Evolutionary conservation across 2,888 invertebrate genomes (phyloP).

Genomic region (Melanargia galathea): DNA sequence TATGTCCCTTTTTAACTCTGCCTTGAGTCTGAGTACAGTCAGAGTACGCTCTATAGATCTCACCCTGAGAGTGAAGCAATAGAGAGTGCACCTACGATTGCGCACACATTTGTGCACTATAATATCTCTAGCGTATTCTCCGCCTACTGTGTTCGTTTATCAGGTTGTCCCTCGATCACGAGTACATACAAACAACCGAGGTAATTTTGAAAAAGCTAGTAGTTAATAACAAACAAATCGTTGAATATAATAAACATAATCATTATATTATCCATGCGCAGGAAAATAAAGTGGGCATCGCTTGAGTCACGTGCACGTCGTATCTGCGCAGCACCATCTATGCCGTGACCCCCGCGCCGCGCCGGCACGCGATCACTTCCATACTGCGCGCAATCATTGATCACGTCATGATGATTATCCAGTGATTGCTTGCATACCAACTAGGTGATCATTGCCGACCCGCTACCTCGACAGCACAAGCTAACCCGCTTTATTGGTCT

Average conservation of each 20-base stretch:
- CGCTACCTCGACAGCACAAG: background rate
- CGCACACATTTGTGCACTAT: too few relatives aligned
- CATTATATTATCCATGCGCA: background rate
- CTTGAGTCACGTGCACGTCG: background rate
- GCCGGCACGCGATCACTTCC: conserved; percentile 3
- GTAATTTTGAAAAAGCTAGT: background rate
- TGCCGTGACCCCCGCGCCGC: background rate
- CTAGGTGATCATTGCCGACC: background rate
- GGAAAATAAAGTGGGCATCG: background rate
- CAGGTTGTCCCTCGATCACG: too few relatives aligned
- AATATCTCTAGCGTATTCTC: too few relatives aligned
- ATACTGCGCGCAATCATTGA: conserved; percentile 6
- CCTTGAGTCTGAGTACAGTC: too few relatives aligned
- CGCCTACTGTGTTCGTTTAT: too few relatives aligned
- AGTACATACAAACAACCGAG: too few relatives aligned
- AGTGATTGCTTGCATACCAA: conserved; percentile 3
- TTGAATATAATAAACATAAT: background rate
- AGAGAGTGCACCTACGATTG: too few relatives aligned
- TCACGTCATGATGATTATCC: background rate
- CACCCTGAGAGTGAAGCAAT: too few relatives aligned
- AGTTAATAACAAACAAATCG: too few relatives aligned
- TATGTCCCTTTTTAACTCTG: too few relatives aligned
- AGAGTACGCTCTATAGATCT: too few relatives aligned
- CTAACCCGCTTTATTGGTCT: too few relatives aligned
- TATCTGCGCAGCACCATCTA: conserved; percentile 1